A percentile compares a stretch with the other conserved stretches of the same genome.
phyloP scores from a whole-genome alignment of 2,797 vertebrate species.

The Smutsia temminckii region DNA sequence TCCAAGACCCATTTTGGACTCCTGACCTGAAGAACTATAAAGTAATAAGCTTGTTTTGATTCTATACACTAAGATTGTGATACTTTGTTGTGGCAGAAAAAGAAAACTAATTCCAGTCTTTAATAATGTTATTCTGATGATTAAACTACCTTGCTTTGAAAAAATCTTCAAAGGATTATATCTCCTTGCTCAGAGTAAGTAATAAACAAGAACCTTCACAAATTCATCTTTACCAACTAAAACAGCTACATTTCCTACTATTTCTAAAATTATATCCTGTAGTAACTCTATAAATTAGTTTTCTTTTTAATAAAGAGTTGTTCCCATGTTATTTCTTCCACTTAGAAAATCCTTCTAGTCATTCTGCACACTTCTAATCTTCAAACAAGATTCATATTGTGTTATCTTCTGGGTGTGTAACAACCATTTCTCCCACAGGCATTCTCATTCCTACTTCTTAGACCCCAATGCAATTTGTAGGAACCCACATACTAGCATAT shows the following conservation, averaged over 20 bases:
- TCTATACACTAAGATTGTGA: neutral
- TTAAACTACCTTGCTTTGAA: neutral
- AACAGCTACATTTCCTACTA: neutral
- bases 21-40: neutral
- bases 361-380: neutral
- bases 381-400: neutral
- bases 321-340: neutral
- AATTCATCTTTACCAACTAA: neutral
- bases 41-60: neutral
- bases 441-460: neutral
- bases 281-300: neutral
- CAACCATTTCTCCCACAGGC: neutral
- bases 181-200: neutral
- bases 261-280: neutral
- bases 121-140: neutral
- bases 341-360: neutral
- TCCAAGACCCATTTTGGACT: neutral
- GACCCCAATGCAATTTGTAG: neutral
- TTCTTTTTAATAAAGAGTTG: neutral
- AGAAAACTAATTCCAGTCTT: neutral
- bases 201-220: neutral
- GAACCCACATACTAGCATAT: neutral
- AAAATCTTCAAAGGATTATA: neutral
- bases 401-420: neutral
- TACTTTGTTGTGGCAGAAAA: neutral